phyloP scores from a whole-genome alignment of 2,888 invertebrate species.

The Andrena haemorrhoa region DNA sequence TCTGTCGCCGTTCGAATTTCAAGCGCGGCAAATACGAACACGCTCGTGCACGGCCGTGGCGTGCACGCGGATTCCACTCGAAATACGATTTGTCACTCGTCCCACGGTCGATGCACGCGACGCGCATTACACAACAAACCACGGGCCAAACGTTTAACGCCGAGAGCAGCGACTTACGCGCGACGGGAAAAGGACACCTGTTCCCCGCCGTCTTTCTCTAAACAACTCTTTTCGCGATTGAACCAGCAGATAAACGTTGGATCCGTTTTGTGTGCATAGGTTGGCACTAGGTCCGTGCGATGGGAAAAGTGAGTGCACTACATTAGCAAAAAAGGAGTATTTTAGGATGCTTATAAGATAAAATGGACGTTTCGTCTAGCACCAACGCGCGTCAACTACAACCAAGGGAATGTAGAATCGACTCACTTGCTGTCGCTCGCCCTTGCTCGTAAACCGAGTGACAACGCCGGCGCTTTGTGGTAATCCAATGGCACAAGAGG shows the following conservation, averaged over 20 bases:
- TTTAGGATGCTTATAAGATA: too few species aligned
- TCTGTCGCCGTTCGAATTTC: not conserved
- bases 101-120: constrained; percentile 56
- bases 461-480: constrained; percentile 18
- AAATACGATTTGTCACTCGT: constrained; percentile 49
- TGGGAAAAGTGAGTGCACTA: too few species aligned
- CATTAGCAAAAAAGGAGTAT: not conserved
- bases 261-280: not conserved
- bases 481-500: constrained; percentile 59
- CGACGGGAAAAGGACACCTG: constrained; percentile 34
- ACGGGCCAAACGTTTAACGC: constrained; percentile 33
- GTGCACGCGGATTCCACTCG: not conserved
- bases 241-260: not conserved
- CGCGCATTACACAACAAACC: constrained; percentile 29
- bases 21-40: not conserved
- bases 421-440: constrained; percentile 33
- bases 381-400: not conserved
- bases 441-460: not conserved
- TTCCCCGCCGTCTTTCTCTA: not conserved
- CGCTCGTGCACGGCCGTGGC: not conserved
- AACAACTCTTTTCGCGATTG: not conserved
- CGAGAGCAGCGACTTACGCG: constrained; percentile 10
- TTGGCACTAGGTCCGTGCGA: too few species aligned
- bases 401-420: constrained; percentile 1
- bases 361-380: not conserved